Evolutionary conservation across 23 tunicate genomes (phyloP).

Genomic region (Halocynthia roretzi): DNA sequence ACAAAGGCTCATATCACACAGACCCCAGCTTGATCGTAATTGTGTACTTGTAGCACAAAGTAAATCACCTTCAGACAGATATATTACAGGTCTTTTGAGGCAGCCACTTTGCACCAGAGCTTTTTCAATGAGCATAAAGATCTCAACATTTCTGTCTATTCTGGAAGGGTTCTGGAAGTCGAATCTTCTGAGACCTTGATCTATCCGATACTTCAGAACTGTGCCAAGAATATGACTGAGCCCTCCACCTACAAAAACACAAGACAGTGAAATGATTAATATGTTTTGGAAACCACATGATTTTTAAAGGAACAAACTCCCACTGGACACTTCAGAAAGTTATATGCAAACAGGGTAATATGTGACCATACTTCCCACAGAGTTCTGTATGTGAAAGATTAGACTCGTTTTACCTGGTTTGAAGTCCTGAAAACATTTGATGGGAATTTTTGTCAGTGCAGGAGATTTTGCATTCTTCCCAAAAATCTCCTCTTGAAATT

Average conservation of each 20-base stretch:
- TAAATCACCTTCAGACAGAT: conserved; percentile 17
- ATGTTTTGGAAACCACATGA: background rate
- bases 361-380: background rate
- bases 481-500: conserved; percentile 59
- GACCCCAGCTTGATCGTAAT: too few species aligned
- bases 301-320: background rate
- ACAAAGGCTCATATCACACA: too few species aligned
- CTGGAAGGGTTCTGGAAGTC: conserved; percentile 52
- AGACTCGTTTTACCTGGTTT: conserved; percentile 22
- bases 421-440: conserved; percentile 46
- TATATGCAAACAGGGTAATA: background rate
- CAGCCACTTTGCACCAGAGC: conserved; percentile 28
- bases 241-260: conserved; percentile 34
- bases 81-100: conserved; percentile 28
- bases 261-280: background rate
- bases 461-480: conserved; percentile 51
- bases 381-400: background rate
- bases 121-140: conserved; percentile 55
- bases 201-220: conserved; percentile 29
- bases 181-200: conserved; percentile 48
- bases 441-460: conserved; percentile 49
- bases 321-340: background rate
- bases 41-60: background rate
- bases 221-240: conserved; percentile 48
- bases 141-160: conserved; percentile 51